These are phyloP conservation scores for Eleginops maclovinus DNA, from an alignment of 2,113 vertebrate species.

Conservation along the genomic window DNA sequence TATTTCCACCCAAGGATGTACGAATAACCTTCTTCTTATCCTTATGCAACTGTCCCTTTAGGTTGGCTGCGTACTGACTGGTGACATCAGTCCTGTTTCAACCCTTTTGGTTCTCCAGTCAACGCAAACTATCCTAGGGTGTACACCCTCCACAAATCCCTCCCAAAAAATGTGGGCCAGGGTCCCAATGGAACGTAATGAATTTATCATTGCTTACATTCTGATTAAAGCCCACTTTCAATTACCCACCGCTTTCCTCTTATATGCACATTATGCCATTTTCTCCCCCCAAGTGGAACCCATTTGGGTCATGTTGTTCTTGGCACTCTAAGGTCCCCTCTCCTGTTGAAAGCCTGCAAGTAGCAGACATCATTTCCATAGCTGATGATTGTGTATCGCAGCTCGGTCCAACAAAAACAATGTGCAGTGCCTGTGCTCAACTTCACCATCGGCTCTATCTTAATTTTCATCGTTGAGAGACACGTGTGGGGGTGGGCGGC, in stretches of 20 bases:
- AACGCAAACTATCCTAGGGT: too few species aligned
- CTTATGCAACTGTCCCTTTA: slow-evolving; percentile 15
- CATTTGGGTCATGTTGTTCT: slow-evolving; percentile 84
- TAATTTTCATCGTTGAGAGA: slow-evolving; percentile 65
- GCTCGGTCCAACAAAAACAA: slow-evolving; percentile 75
- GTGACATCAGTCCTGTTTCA: slow-evolving; percentile 6
- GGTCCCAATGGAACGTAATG: slow-evolving; percentile 36
- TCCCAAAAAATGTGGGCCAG: slow-evolving; percentile 7
- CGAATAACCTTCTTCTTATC: slow-evolving; percentile 5
- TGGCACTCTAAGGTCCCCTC: slow-evolving; percentile 77
- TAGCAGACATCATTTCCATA: slow-evolving; percentile 80
- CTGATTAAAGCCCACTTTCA: slow-evolving; percentile 60
- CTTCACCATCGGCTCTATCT: slow-evolving; percentile 52
- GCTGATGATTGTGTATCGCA: slow-evolving; percentile 69
- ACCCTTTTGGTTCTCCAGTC: too few species aligned
- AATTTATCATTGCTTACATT: slow-evolving; percentile 62
- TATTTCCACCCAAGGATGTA: slow-evolving; percentile 17
- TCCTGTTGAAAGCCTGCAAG: slow-evolving; percentile 63
- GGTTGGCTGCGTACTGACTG: slow-evolving; percentile 4
- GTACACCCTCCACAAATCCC: not conserved
- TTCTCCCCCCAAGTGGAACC: slow-evolving; percentile 51
- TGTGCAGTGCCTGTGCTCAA: slow-evolving; percentile 39
- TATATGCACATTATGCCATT: slow-evolving; percentile 64
- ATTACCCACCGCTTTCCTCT: slow-evolving; percentile 58
- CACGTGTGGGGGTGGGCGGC: too few species aligned